phyloP scores from a whole-genome alignment of 92 coral and sea anemone genomes.

The Porites rus region DNA sequence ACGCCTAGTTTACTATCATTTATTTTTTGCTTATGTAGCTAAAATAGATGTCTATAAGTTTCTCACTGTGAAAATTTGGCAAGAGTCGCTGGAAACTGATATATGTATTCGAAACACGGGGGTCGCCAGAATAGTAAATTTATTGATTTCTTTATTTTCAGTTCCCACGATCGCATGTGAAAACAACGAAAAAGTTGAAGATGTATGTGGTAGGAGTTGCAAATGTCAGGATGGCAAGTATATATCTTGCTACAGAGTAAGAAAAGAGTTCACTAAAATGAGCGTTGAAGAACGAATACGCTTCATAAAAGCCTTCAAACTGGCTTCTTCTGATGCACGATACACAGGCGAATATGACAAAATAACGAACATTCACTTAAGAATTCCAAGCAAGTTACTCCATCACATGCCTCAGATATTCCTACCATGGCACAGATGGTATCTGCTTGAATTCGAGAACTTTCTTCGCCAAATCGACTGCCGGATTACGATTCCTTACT shows the following conservation, averaged over 20 bases:
- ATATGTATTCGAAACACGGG: no score
- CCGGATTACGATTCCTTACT: slow-evolving; percentile 75
- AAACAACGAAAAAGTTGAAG: background rate
- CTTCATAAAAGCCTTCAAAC: slow-evolving; percentile 63
- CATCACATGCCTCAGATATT: slow-evolving; percentile 80
- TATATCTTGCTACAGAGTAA: slow-evolving; percentile 62
- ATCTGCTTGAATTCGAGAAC: slow-evolving; percentile 66
- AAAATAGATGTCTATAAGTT: no score
- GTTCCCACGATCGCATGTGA: background rate
- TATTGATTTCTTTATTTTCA: background rate
- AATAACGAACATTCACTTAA: slow-evolving; percentile 61
- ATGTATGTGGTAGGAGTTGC: slow-evolving; percentile 67
- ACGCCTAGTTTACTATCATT: no score
- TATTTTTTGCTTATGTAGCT: no score
- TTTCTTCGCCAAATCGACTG: slow-evolving; percentile 74
- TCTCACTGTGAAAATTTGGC: no score
- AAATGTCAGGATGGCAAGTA: slow-evolving; percentile 56
- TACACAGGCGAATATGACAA: slow-evolving; percentile 71
- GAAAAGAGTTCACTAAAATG: slow-evolving; percentile 81
- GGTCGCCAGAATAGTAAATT: background rate
- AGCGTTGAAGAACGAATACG: slow-evolving; percentile 66
- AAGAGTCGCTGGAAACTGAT: background rate
- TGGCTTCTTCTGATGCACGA: slow-evolving; percentile 69
- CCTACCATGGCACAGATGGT: slow-evolving; percentile 83
- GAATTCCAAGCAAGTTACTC: slow-evolving; percentile 54